Conservation (phyloP, 2,888 invertebrate species). For the Drosophila koepferae region DNA sequence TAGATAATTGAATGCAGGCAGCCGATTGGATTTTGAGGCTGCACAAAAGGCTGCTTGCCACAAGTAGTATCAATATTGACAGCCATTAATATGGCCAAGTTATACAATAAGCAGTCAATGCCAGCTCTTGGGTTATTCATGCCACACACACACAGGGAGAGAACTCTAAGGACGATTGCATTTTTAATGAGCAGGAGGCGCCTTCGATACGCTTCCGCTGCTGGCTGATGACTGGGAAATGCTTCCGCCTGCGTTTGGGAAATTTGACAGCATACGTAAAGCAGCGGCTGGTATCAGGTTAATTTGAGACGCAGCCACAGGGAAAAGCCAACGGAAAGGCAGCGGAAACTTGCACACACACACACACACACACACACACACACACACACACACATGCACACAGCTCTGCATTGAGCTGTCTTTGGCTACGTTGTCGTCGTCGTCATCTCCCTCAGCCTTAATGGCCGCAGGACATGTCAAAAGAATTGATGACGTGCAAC, state of each 20-base stretch:
- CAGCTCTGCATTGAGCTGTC: slow-evolving; percentile 6
- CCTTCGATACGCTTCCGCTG: slow-evolving; percentile 68
- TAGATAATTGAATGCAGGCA: slow-evolving; percentile 34
- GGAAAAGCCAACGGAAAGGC: slow-evolving; percentile 64
- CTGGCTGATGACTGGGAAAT: slow-evolving; percentile 66
- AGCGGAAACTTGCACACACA: slow-evolving; percentile 52
- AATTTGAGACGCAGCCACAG: slow-evolving; percentile 67
- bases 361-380: slow-evolving; percentile 14
- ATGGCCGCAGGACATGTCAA: slow-evolving; percentile 81
- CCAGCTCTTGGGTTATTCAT: slow-evolving; percentile 14
- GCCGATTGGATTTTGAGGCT: slow-evolving; percentile 8
- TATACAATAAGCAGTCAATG: slow-evolving; percentile 63
- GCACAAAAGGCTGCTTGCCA: slow-evolving; percentile 37
- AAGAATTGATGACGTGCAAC: slow-evolving; percentile 78
- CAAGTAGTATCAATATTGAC: slow-evolving; percentile 67
- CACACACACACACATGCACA: background rate
- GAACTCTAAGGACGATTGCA: slow-evolving; percentile 56
- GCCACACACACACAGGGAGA: background rate
- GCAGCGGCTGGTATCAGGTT: slow-evolving; percentile 61
- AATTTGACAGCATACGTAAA: slow-evolving; percentile 66
- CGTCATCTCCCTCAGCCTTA: slow-evolving; percentile 52
- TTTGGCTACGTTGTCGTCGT: slow-evolving; percentile 31
- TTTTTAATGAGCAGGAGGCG: slow-evolving; percentile 80
- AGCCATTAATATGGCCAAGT: slow-evolving; percentile 66
- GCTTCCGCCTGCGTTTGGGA: slow-evolving; percentile 68